Evolutionary conservation across 2,113 vertebrate genomes (phyloP).

Genomic region (Megalops atlanticus): DNA sequence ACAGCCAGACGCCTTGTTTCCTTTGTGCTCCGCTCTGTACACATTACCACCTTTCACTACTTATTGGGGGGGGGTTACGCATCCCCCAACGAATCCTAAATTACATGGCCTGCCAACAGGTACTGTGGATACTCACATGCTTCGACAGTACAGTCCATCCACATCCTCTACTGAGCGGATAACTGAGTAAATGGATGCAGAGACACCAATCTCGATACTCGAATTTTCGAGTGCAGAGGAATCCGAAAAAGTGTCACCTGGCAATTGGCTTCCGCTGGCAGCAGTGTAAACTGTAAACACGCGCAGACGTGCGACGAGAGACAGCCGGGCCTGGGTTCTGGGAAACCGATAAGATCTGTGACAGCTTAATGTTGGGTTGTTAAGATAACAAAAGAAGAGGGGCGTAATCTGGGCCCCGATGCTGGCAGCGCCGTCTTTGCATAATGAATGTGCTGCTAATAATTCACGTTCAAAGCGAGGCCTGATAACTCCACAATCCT

Average conservation of each 20-base stretch:
- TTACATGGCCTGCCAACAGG: constrained; percentile 24
- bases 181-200: not conserved
- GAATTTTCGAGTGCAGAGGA: constrained; percentile 46
- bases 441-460: constrained; percentile 63
- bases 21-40: constrained; percentile 8
- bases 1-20: constrained; percentile 10
- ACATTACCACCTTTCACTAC: not conserved
- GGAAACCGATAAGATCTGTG: constrained; percentile 42
- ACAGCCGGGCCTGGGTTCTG: constrained; percentile 45
- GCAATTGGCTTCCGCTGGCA: constrained; percentile 51
- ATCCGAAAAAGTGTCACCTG: constrained; percentile 48
- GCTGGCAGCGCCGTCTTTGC: constrained; percentile 56
- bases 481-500: constrained; percentile 38
- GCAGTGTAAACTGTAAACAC: constrained; percentile 51
- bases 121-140: not conserved
- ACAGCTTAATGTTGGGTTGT: constrained; percentile 54
- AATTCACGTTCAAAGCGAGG: constrained; percentile 60
- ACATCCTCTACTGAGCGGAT: not conserved
- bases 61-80: not conserved
- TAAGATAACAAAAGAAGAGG: constrained; percentile 18
- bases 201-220: not conserved
- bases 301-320: constrained; percentile 53
- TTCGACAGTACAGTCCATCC: not conserved
- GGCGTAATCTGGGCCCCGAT: constrained; percentile 54
- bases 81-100: constrained; percentile 27